Evolutionary conservation across 2,797 vertebrate species (phyloP), one percentile per base, ranked within the genome.

Genomic region (Chrysolophus pictus): DNA sequence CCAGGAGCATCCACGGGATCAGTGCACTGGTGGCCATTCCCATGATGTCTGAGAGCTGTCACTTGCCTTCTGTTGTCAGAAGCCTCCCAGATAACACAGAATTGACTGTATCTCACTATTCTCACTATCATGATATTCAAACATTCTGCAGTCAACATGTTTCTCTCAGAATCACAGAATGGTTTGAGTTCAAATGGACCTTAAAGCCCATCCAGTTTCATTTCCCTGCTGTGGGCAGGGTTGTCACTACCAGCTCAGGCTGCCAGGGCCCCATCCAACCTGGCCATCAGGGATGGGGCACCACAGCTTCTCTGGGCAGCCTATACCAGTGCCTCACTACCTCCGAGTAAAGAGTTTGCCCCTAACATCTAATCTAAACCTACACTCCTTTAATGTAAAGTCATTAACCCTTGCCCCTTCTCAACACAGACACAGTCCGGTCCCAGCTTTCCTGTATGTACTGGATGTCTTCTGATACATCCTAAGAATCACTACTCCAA

Each of bases 1-100:
- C 67, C 29, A 31, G 35, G 7, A 85, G 26, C n/a, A 74, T 3
- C 33, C 11, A 29, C 4, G 37, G n/a, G 15, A n/a, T 5, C 0
- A 0, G 23, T 47, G 22, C 37, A 68, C 29, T 1, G 2, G 16
- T 2, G 44, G 14, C 2, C 0, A 0, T 35, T 70, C 13, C 67
- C 11, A 0, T 2, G 3, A 11, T 22, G 71, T 26, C 33, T 10
- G 21, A 28, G 11, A 82, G 26, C 3, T 67, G 11, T 2, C 0
- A 1, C 12, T 75, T 75, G 67, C 35, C 9, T 75, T 49, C 47
- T 51, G 4, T 14, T 59, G 11, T 26, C 71, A 79, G 18, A 79
- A 70, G 10, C 51, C 37, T 70, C 51, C 56, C 56, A 84, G 63
- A 63, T 23, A 37, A 87, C 84, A 73, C 0, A 1, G 8, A 62